A percentile compares a stretch with the other conserved stretches of the same genome.
These are phyloP conservation scores for Chinchilla lanigera DNA, from an alignment of 2,113 vertebrate species.

Conservation along the genomic window DNA sequence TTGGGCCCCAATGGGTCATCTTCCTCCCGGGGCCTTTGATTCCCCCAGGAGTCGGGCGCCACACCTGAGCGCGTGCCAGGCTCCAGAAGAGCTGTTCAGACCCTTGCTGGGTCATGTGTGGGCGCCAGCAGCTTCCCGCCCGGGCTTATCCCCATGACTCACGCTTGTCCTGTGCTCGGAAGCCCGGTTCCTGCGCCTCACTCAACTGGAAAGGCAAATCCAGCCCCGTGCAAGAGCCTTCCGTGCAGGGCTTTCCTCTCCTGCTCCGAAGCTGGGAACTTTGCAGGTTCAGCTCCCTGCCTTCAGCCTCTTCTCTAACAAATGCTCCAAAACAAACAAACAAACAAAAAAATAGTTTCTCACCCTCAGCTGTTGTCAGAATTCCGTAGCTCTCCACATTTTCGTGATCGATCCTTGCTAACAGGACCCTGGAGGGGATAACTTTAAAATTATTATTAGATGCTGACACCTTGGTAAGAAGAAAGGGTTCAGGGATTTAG, in stretches of 20 bases:
- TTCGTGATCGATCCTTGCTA: not conserved
- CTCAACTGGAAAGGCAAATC: not conserved
- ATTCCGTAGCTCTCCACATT: not conserved
- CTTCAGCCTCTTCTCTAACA: not conserved
- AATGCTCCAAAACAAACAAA: fast-evolving
- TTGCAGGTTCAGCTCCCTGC: no score
- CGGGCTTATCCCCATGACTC: not conserved
- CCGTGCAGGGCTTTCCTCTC: not conserved
- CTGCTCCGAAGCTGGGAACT: not conserved
- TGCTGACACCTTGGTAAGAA: not conserved
- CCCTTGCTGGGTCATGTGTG: not conserved
- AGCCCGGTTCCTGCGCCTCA: not conserved
- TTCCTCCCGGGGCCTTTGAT: not conserved
- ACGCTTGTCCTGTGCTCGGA: not conserved
- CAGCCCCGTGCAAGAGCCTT: not conserved
- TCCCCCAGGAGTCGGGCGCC: fast-evolving
- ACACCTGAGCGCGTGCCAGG: not conserved
- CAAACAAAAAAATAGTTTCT: not conserved
- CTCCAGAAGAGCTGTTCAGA: not conserved
- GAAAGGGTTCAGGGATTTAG: not conserved
- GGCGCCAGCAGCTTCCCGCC: not conserved
- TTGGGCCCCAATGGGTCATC: not conserved
- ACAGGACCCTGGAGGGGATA: not conserved
- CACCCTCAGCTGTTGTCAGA: not conserved
- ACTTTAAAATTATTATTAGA: not conserved